Conservation (phyloP, 2,797 vertebrate species). For the Antrozous pallidus region DNA sequence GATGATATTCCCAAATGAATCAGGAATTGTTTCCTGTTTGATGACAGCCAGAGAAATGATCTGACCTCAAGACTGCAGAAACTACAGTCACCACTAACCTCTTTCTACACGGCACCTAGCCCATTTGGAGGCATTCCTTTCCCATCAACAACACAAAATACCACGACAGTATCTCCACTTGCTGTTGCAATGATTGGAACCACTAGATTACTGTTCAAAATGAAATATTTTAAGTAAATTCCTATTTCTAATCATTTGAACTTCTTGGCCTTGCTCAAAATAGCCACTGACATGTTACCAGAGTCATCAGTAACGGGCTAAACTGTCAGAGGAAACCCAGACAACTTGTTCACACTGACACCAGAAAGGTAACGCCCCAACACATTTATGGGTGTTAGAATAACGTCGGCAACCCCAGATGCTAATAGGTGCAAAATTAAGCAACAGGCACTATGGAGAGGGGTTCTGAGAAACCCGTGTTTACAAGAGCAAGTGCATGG, state of each 20-base stretch:
- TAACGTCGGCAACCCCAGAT: neutral
- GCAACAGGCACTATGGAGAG: accelerated
- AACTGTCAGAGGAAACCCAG: neutral
- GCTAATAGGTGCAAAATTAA: neutral
- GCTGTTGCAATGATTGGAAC: neutral
- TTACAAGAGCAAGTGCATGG: neutral
- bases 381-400: neutral
- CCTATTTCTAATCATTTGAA: neutral
- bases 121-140: neutral
- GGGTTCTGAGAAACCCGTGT: neutral
- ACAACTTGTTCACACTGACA: neutral
- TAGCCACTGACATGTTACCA: neutral
- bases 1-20: neutral
- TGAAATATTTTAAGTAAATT: constrained; percentile 1
- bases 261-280: neutral
- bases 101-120: neutral
- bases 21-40: neutral
- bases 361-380: neutral
- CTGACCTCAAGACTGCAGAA: neutral
- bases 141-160: neutral
- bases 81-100: neutral
- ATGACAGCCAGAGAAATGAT: neutral
- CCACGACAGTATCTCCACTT: neutral
- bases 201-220: neutral
- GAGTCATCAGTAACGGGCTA: neutral